phyloP scores from a whole-genome alignment of 2,888 invertebrate genomes.

The Lasioglossum oenotherae region DNA sequence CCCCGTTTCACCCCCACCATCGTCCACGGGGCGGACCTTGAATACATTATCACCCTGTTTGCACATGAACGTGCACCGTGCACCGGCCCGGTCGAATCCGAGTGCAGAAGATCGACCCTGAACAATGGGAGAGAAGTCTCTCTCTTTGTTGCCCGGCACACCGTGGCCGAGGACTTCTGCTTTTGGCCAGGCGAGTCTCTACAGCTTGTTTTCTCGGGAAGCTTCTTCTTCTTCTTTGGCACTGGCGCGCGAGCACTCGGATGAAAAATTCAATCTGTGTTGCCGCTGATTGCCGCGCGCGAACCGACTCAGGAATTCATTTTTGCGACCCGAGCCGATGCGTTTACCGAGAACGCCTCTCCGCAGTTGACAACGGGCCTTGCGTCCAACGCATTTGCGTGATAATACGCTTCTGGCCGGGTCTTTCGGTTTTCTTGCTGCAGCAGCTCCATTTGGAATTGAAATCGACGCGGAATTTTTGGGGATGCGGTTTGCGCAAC shows the following conservation, averaged over 20 bases:
- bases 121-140: conserved; percentile 48
- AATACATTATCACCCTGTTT: conserved; percentile 83
- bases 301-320: not conserved
- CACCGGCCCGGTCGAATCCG: conserved; percentile 64
- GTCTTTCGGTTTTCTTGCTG: not conserved
- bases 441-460: not conserved
- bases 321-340: not conserved
- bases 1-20: conserved; percentile 81
- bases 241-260: not conserved
- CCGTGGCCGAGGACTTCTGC: not conserved
- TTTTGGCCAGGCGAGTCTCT: not conserved
- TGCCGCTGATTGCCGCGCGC: not conserved
- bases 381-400: too few relatives aligned
- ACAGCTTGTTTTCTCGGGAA: not conserved
- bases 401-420: too few relatives aligned
- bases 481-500: too few relatives aligned
- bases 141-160: conserved; percentile 15
- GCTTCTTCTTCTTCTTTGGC: not conserved
- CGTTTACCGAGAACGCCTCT: not conserved
- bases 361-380: not conserved
- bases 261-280: not conserved
- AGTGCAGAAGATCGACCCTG: conserved; percentile 64
- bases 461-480: too few relatives aligned
- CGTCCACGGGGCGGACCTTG: conserved; percentile 82
- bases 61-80: conserved; percentile 65